These are phyloP conservation scores for Microctenopoma stevenorrisi DNA, from an alignment of 2,797 vertebrate species.

Conservation along the genomic window DNA sequence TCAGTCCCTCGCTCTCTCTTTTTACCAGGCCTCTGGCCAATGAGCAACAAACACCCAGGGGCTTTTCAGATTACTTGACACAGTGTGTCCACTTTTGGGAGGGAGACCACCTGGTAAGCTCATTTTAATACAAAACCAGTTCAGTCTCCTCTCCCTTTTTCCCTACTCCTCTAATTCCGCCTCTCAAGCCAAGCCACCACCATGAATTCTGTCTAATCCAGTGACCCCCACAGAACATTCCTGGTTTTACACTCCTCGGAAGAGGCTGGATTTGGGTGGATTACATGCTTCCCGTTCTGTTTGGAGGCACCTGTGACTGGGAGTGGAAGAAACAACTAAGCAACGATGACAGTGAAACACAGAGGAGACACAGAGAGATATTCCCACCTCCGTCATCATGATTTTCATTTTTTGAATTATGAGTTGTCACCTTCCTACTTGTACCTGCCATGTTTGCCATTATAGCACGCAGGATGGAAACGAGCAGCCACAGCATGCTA, in stretches of 20 bases:
- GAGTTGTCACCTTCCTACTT: slow-evolving; percentile 38
- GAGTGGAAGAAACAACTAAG: slow-evolving; percentile 57
- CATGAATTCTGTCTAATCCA: slow-evolving; percentile 84
- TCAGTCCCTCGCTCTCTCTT: slow-evolving; percentile 73
- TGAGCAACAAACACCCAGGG: slow-evolving; percentile 83
- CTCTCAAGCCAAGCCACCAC: slow-evolving; percentile 85
- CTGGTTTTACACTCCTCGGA: slow-evolving; percentile 84
- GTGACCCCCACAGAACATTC: slow-evolving; percentile 82
- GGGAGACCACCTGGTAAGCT: slow-evolving; percentile 90
- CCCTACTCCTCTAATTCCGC: slow-evolving; percentile 82
- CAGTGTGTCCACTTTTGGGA: slow-evolving; percentile 88
- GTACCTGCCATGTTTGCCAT: slow-evolving; percentile 47
- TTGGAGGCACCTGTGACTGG: slow-evolving; percentile 82
- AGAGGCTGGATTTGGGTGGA: slow-evolving; percentile 86
- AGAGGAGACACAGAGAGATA: slow-evolving; percentile 40
- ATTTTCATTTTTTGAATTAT: slow-evolving; percentile 16
- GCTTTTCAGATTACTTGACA: slow-evolving; percentile 92
- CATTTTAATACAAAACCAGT: slow-evolving; percentile 87
- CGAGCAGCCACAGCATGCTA: slow-evolving; percentile 23
- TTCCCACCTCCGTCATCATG: background rate
- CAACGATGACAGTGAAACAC: slow-evolving; percentile 63
- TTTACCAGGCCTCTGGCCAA: slow-evolving; percentile 85
- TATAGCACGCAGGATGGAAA: slow-evolving; percentile 34
- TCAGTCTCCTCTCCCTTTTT: slow-evolving; percentile 76
- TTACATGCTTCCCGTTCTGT: slow-evolving; percentile 86